Conservation (phyloP, 1,140 invertebrate genomes). For the Drosophila neocordata region DNA sequence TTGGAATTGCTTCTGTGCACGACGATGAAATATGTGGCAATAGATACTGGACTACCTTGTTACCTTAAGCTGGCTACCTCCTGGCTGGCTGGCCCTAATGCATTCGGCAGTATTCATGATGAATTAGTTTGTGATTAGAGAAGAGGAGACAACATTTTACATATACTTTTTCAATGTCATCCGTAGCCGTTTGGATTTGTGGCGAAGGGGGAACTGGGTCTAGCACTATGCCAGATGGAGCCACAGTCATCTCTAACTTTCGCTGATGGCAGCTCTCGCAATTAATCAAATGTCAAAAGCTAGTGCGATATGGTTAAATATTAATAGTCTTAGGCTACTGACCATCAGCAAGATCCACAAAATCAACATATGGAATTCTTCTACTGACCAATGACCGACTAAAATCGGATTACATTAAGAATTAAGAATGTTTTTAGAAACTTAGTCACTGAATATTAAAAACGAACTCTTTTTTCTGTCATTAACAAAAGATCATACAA, state of each 20-base stretch:
- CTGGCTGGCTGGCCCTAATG: slow-evolving; percentile 52
- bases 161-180: slow-evolving; percentile 58
- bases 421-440: too few relatives aligned
- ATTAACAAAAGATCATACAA: too few relatives aligned
- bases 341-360: slow-evolving; percentile 8
- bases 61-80: slow-evolving; percentile 7
- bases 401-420: too few relatives aligned
- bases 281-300: slow-evolving; percentile 76
- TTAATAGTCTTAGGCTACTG: slow-evolving; percentile 63
- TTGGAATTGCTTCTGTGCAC: slow-evolving; percentile 70
- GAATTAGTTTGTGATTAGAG: slow-evolving; percentile 79
- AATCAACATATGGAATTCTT: background rate
- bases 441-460: too few relatives aligned
- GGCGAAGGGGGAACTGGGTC: background rate
- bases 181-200: background rate
- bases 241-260: slow-evolving; percentile 48
- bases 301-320: slow-evolving; percentile 65
- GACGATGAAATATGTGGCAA: slow-evolving; percentile 77
- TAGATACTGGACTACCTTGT: slow-evolving; percentile 45
- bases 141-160: slow-evolving; percentile 28
- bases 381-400: background rate
- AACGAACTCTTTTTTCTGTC: too few relatives aligned
- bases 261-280: slow-evolving; percentile 68
- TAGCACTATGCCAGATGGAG: background rate
- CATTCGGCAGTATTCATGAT: slow-evolving; percentile 75